Evolutionary conservation across 2,888 invertebrate genomes (phyloP), one percentile per base, ranked within the genome.

Genomic region (Apeira syringaria): DNA sequence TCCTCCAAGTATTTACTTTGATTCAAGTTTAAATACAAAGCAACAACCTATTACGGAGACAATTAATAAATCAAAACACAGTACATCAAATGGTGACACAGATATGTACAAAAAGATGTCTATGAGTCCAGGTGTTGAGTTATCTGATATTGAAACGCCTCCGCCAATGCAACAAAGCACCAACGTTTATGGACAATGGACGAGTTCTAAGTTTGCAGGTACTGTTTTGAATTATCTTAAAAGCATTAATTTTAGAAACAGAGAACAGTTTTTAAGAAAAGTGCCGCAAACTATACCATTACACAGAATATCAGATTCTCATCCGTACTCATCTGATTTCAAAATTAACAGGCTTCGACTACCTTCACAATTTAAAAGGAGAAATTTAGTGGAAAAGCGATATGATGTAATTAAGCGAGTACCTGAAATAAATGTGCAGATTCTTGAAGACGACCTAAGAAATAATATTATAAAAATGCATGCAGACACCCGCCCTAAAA

Each of bases 141-240:
- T 80, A 46, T 59, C 69, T 5, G 77, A 80, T 15, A 38, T 70
- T 4, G 80, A 79, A 64, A 71, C 64, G 5, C 81, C 84, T 26
- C 84, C 84, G 9, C 73, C 78, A 0, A 29, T 59, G 4, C 53
- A 63, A 13, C 64, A 62, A 36, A 67, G 75, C 47, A 54, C 56
- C 5, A 77, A 76, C 52, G 74, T 79, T 5, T 84, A 80, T 40
- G 82, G 82, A 1, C 83, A 85, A 50, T 84, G 84, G 84, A 77
- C 79, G 4, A 75, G 76, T 56, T 76, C 83, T 1, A 81, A 78
- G 54, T 85, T 80, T 58, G 83, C 83, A 6, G 76, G 76, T 1
- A 80, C 57, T 40, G 85, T 87, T 11, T 65, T 87, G 47, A 80
- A 83, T 64, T 84, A 84, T 55, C 53, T 89, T 0, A 86, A 84